Conservation (phyloP, 2,113 vertebrate genomes). For the Tichodroma muraria region DNA sequence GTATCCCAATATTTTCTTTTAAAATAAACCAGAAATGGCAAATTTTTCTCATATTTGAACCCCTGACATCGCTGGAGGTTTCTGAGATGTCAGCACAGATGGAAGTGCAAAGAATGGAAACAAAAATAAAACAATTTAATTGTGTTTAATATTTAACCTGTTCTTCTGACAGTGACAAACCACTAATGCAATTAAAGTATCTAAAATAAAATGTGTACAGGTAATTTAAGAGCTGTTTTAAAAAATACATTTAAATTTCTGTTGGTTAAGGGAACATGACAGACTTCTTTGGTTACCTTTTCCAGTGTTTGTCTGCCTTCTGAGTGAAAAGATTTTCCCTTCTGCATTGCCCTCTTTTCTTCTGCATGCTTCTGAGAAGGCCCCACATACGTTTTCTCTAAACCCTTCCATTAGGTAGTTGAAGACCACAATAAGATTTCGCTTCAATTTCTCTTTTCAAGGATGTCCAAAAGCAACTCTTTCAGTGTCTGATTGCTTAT, state of each 20-base stretch:
- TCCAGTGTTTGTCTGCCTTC: neutral
- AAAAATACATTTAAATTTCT: neutral
- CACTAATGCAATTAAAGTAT: neutral
- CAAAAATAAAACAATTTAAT: neutral
- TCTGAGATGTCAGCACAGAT: neutral
- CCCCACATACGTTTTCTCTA: neutral
- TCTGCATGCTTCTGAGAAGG: neutral
- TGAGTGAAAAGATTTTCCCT: neutral
- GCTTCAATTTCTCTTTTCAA: neutral
- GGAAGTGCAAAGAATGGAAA: neutral
- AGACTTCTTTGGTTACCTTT: neutral
- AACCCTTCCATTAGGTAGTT: neutral
- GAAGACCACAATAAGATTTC: neutral
- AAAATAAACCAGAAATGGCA: neutral
- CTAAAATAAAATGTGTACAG: neutral
- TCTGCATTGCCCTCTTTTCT: neutral
- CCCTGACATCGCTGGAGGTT: neutral
- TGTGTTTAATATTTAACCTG: neutral
- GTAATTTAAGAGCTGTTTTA: neutral
- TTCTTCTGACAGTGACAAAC: neutral
- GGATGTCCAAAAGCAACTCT: neutral
- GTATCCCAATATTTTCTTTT: neutral
- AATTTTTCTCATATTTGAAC: neutral
- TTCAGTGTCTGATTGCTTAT: neutral
- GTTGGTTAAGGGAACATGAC: neutral